A percentile compares a stretch with the other conserved stretches of the same genome.
These are phyloP conservation scores for Polypedilum vanderplanki DNA, from an alignment of 1,140 invertebrate genomes.

Conservation along the genomic window DNA sequence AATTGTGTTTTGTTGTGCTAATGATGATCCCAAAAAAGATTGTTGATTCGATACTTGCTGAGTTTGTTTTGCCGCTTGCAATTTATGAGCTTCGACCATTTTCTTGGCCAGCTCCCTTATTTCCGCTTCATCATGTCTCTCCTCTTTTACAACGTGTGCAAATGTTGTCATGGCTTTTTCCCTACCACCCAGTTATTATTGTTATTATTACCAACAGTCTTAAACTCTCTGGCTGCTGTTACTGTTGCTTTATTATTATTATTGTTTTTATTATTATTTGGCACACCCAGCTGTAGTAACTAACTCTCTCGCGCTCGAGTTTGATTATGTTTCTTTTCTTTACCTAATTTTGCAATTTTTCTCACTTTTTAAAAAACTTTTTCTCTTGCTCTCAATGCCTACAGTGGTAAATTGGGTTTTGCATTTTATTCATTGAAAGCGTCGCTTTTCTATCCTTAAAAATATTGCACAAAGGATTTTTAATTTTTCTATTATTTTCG, in stretches of 20 bases:
- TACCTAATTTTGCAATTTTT: background rate
- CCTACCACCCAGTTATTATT: background rate
- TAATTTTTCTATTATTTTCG: too few relatives aligned
- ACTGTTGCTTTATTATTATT: background rate
- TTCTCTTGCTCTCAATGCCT: too few relatives aligned
- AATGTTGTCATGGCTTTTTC: slow-evolving; percentile 10
- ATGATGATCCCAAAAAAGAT: slow-evolving; percentile 33
- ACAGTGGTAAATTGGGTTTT: too few relatives aligned
- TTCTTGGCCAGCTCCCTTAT: slow-evolving; percentile 76
- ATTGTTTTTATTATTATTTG: background rate
- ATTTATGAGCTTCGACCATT: slow-evolving; percentile 77
- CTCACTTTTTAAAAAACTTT: background rate
- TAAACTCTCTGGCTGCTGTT: background rate
- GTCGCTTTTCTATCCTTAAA: too few relatives aligned
- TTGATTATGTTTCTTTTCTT: background rate
- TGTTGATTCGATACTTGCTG: slow-evolving; percentile 27
- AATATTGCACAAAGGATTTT: too few relatives aligned
- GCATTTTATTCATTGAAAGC: too few relatives aligned
- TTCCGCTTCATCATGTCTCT: slow-evolving; percentile 76
- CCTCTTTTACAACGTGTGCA: slow-evolving; percentile 59
- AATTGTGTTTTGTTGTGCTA: slow-evolving; percentile 31
- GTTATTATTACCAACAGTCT: background rate
- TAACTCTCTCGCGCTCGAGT: background rate
- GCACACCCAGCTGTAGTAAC: background rate
- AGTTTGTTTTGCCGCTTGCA: slow-evolving; percentile 49